Evolutionary conservation across 2,888 invertebrate species (phyloP).

Genomic region (Troglohyphantes excavatus): DNA sequence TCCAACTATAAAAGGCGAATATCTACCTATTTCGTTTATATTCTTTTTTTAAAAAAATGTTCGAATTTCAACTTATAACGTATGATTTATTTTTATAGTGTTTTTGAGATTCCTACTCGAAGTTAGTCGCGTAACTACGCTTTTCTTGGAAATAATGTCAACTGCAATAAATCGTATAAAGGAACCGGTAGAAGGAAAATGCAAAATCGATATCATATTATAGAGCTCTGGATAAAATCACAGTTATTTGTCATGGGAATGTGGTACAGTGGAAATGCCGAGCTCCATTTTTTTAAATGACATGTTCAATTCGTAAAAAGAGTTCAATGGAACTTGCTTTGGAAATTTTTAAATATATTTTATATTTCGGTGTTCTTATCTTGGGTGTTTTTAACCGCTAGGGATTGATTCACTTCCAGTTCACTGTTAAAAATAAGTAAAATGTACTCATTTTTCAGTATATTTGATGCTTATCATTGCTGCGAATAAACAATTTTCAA

Average conservation of each 20-base stretch:
- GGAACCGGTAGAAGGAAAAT: background rate
- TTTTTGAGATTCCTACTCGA: background rate
- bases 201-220: conserved; percentile 9
- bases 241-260: background rate
- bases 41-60: background rate
- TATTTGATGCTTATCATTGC: too few species aligned
- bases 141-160: conserved; percentile 3
- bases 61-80: background rate
- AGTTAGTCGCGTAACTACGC: background rate
- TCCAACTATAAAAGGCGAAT: too few species aligned
- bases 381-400: too few species aligned
- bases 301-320: background rate
- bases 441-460: too few species aligned
- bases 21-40: too few species aligned
- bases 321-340: too few species aligned
- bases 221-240: conserved; percentile 5
- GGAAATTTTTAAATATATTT: too few species aligned
- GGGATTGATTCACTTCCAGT: too few species aligned
- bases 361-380: too few species aligned
- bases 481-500: too few species aligned
- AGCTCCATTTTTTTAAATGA: background rate
- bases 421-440: too few species aligned
- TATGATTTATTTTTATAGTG: background rate
- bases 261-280: background rate
- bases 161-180: conserved; percentile 3